Percentiles rank a stretch among this genome's conserved stretches.
Evolutionary conservation across 37 sponge, comb jelly and placozoan genomes (phyloP).

Genomic region (Tethya wilhelma): DNA sequence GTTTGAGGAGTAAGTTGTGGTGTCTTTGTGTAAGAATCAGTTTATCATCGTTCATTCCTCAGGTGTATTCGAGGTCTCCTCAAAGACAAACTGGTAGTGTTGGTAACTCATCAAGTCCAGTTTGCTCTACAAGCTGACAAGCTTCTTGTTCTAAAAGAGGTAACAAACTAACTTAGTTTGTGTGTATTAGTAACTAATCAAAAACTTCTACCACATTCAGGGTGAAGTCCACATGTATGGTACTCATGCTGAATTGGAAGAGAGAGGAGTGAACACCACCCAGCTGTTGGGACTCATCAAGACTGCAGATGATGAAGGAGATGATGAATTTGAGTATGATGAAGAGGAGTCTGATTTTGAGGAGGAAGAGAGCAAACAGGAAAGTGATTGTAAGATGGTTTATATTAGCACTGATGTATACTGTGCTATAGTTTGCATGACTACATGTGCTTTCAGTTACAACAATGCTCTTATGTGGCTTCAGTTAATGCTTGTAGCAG

Average conservation of each 20-base stretch:
- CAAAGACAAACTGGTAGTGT: conserved; percentile 46
- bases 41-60: neutral
- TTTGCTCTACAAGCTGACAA: conserved; percentile 72
- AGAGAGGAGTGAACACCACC: neutral
- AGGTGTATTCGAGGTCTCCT: conserved; percentile 58
- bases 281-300: neutral
- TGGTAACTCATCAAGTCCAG: conserved; percentile 88
- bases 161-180: conserved; percentile 13
- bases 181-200: too few relatives aligned
- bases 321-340: neutral
- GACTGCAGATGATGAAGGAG: neutral
- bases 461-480: too few relatives aligned
- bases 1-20: conserved; percentile 69
- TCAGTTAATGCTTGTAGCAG: too few relatives aligned
- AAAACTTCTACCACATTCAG: neutral
- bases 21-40: too few relatives aligned
- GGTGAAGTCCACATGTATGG: neutral
- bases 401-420: too few relatives aligned
- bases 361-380: too few relatives aligned
- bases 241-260: neutral
- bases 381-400: too few relatives aligned
- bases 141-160: conserved; percentile 75
- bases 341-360: too few relatives aligned
- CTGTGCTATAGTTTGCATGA: too few relatives aligned
- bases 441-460: too few relatives aligned